phyloP scores from a whole-genome alignment of 1,140 invertebrate species.

The Drosophila parvula region DNA sequence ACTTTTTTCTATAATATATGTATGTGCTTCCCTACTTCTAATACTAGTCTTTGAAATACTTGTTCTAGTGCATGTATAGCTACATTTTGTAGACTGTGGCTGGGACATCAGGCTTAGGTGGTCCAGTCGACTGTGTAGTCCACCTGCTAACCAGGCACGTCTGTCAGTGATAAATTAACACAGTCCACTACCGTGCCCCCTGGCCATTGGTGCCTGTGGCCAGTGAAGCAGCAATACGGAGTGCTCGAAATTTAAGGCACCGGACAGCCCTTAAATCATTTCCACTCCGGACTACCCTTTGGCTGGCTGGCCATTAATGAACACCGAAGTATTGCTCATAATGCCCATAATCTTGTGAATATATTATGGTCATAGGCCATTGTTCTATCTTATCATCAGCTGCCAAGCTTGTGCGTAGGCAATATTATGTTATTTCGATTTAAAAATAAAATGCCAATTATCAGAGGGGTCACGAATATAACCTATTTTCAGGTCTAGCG shows the following conservation, averaged over 20 bases:
- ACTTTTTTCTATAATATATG: too few relatives aligned
- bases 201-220: conserved; percentile 23
- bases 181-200: conserved; percentile 9
- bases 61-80: conserved; percentile 2
- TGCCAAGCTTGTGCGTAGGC: conserved; percentile 6
- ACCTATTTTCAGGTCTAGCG: neutral
- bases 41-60: neutral
- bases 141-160: conserved; percentile 61
- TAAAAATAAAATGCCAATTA: conserved; percentile 25
- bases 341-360: conserved; percentile 31
- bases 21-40: too few relatives aligned
- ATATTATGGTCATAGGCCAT: conserved; percentile 26
- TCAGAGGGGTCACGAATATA: conserved; percentile 1
- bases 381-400: conserved; percentile 38
- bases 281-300: conserved; percentile 4
- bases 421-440: conserved; percentile 19
- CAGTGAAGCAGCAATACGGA: conserved; percentile 55
- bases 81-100: conserved; percentile 3
- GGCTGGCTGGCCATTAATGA: conserved; percentile 31
- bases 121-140: conserved; percentile 37
- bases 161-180: conserved; percentile 72
- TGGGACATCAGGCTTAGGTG: conserved; percentile 39
- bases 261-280: conserved; percentile 23
- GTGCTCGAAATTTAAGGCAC: conserved; percentile 25
- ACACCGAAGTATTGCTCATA: conserved; percentile 9